A percentile compares a stretch with the other conserved stretches of the same genome.
Conservation (phyloP, 2,888 invertebrate genomes). For the Ametastegia equiseti region DNA sequence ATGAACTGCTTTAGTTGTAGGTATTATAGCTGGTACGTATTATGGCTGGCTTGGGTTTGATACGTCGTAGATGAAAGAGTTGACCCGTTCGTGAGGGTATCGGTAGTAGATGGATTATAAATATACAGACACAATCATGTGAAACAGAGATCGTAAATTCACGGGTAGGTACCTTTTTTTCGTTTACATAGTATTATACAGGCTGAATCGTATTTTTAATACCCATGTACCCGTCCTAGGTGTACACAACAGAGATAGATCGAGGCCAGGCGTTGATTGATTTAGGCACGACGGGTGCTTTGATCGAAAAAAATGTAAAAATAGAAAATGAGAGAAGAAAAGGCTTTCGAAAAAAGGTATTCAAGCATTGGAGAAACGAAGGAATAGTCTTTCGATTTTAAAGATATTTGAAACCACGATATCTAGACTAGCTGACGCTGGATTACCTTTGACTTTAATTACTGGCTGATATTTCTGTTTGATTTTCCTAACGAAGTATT, state of each 20-base stretch:
- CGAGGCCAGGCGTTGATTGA: background rate
- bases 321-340: background rate
- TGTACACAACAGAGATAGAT: no score
- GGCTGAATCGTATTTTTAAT: background rate
- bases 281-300: conserved; percentile 20
- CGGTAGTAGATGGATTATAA: conserved; percentile 21
- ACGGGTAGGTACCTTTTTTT: background rate
- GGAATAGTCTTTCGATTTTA: no score
- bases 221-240: background rate
- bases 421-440: background rate
- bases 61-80: conserved; percentile 30
- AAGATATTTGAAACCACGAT: background rate
- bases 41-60: background rate
- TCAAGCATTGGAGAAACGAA: no score
- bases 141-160: no score
- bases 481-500: conserved; percentile 14
- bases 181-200: no score
- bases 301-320: conserved; percentile 28
- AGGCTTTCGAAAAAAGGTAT: no score
- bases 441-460: conserved; percentile 7
- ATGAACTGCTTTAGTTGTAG: no score
- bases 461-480: conserved; percentile 11
- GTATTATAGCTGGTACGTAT: background rate
- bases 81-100: conserved; percentile 20
- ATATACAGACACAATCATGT: background rate